Evolutionary conservation across 1,140 invertebrate genomes (phyloP).

Genomic region (Cotesia glomerata): DNA sequence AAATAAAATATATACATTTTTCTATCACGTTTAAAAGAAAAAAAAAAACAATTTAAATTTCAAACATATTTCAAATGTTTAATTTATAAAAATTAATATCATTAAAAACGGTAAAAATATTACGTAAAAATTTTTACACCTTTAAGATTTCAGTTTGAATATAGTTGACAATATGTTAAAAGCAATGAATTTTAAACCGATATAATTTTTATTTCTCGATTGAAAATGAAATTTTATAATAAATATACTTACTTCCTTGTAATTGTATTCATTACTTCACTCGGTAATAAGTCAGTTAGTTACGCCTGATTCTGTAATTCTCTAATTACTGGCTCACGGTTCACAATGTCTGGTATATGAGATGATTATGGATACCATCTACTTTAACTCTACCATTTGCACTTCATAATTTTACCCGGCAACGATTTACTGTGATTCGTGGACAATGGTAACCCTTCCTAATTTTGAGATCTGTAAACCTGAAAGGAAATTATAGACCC

Average conservation of each 20-base stretch:
- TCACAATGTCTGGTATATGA: neutral
- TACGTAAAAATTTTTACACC: too few species aligned
- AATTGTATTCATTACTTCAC: neutral
- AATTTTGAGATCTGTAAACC: constrained; percentile 67
- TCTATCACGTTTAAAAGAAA: too few species aligned
- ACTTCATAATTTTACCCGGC: neutral
- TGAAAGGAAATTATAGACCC: constrained; percentile 79
- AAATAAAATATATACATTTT: too few species aligned
- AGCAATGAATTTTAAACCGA: too few species aligned
- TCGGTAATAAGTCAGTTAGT: neutral
- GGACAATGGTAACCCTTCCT: neutral
- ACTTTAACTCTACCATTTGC: neutral
- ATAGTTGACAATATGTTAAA: too few species aligned
- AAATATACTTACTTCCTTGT: neutral
- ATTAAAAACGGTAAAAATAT: too few species aligned
- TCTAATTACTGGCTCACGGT: neutral
- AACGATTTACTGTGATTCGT: neutral
- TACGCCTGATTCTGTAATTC: neutral
- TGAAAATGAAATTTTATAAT: too few species aligned
- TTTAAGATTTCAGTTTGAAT: too few species aligned
- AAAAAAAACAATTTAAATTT: too few species aligned
- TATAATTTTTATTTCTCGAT: too few species aligned
- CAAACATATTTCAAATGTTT: too few species aligned
- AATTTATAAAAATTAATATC: too few species aligned
- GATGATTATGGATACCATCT: neutral